A percentile compares a stretch with the other conserved stretches of the same genome.
phyloP scores from a whole-genome alignment of 1,140 invertebrate genomes.

The Microvelia longipes region DNA sequence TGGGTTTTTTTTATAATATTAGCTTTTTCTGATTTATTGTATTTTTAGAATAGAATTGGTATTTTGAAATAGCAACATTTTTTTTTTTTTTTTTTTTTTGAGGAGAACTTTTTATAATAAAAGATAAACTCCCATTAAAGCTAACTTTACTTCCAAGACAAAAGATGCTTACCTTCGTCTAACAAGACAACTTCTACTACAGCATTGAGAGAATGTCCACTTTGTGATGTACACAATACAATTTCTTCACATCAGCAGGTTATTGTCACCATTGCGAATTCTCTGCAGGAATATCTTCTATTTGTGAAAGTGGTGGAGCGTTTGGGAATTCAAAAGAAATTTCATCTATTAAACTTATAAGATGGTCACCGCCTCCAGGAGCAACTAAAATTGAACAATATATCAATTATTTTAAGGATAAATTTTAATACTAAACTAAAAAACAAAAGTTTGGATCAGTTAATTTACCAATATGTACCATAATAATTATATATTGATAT shows the following conservation, averaged over 20 bases:
- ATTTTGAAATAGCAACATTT: too few relatives aligned
- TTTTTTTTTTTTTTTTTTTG: too few relatives aligned
- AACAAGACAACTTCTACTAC: conserved; percentile 66
- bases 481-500: background rate
- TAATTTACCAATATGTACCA: background rate
- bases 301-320: conserved; percentile 63
- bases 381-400: conserved; percentile 41
- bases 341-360: conserved; percentile 68
- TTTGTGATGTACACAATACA: conserved; percentile 72
- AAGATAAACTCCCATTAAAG: too few relatives aligned
- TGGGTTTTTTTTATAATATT: too few relatives aligned
- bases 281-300: conserved; percentile 59
- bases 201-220: conserved; percentile 59
- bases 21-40: too few relatives aligned
- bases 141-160: too few relatives aligned
- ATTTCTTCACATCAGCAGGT: conserved; percentile 60
- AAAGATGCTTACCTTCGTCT: conserved; percentile 62
- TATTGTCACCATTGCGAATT: conserved; percentile 73
- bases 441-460: background rate
- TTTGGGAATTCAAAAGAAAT: conserved; percentile 69
- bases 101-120: too few relatives aligned
- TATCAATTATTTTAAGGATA: background rate
- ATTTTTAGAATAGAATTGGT: too few relatives aligned
- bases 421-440: background rate
- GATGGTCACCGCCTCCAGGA: conserved; percentile 53